Base-by-base conservation (phyloP, 2,888 invertebrate genomes). In the Adelphocoris suturalis region DNA sequence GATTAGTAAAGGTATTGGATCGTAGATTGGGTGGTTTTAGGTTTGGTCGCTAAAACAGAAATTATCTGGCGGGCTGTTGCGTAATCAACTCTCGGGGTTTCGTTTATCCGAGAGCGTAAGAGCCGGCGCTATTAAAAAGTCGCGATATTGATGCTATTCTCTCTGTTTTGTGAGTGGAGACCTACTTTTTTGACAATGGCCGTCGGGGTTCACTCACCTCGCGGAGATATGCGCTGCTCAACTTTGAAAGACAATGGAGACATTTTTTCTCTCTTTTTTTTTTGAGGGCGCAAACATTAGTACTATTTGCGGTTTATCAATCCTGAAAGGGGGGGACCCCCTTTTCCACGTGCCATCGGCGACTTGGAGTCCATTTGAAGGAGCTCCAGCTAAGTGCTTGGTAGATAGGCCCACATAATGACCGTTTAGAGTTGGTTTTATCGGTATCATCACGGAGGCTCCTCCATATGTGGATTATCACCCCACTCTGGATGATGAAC, bases 271-370 rank as follows among this genome's bases (percentile, higher is more conserved):
- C 57, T 57, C 5, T 23, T 23, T 68, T 68, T 68, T 68, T 68
- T 68, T 68, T 23, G n/a, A 68, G 23, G 68, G 68, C 68, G 68
- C 68, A 68, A 68, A 68, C 68, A 68, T 68, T 68, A 68, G 68
- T 68, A 68, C 11, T 82, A 55, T 82, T 82, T 82, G 82, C 82
- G 82, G 82, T 82, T 82, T 82, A 82, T 82, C 82, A 82, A 82
- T 82, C 82, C 68, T 0, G 19, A 68, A 23, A 68, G 68, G 14
- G 37, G 37, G 37, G 37, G 37, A 7, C 37, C 37, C 16, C 0
- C 16, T 16, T 5, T 2, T n/a, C 57, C 57, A 57, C 57, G 57
- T 57, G 57, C 16, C 57, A 57, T 57, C 57, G 19, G 57, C 57
- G 57, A 27, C 68, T 68, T 23, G 68, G 23, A 68, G 2, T 23